Conservation (phyloP, 2,797 vertebrate genomes). For the Thalassophryne amazonica region DNA sequence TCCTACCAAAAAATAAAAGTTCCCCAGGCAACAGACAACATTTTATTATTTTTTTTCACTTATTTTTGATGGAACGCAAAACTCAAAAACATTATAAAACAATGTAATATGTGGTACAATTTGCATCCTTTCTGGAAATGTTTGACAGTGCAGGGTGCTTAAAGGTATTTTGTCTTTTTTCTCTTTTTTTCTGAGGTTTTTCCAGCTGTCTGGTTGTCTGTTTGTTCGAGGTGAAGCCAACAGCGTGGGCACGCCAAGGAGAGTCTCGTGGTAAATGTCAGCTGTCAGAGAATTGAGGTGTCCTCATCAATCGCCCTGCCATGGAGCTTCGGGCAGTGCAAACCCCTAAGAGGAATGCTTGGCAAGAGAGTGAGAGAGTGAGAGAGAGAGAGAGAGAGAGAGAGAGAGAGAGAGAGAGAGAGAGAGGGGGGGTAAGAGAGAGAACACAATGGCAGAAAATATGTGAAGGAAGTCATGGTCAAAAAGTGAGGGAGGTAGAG, state of each 20-base stretch:
- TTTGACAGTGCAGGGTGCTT: too few species aligned
- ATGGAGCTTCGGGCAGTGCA: slow-evolving; percentile 64
- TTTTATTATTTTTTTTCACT: too few species aligned
- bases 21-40: too few species aligned
- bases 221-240: slow-evolving; percentile 73
- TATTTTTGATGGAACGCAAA: too few species aligned
- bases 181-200: slow-evolving; percentile 26
- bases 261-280: slow-evolving; percentile 86
- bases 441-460: slow-evolving; percentile 33
- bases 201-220: slow-evolving; percentile 63
- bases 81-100: too few species aligned
- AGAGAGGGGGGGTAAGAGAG: slow-evolving; percentile 22
- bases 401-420: slow-evolving; percentile 11
- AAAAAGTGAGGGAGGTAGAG: slow-evolving; percentile 31
- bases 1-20: too few species aligned
- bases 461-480: slow-evolving; percentile 52
- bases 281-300: slow-evolving; percentile 79
- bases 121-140: too few species aligned
- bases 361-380: slow-evolving; percentile 29
- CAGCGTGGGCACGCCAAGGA: slow-evolving; percentile 82
- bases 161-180: too few species aligned
- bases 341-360: slow-evolving; percentile 52
- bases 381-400: slow-evolving; percentile 13
- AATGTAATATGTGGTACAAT: too few species aligned
- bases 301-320: slow-evolving; percentile 80